Evolutionary conservation across 2,113 vertebrate species (phyloP).

Genomic region (Balaenoptera acutorostrata): DNA sequence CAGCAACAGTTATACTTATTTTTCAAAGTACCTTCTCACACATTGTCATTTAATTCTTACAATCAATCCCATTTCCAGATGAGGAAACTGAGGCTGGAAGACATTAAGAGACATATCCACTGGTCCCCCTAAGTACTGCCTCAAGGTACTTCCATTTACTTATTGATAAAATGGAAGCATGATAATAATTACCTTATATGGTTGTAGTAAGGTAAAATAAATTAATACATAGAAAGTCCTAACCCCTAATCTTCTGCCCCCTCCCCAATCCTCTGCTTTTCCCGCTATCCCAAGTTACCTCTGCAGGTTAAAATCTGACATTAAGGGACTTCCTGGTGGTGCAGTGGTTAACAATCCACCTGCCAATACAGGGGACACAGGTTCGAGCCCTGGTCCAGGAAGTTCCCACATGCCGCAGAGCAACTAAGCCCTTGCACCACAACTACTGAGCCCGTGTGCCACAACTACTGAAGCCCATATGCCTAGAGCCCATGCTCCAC

Average conservation of each 20-base stretch:
- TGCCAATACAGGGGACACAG: too few relatives aligned
- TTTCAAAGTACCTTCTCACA: background rate
- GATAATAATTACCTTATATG: background rate
- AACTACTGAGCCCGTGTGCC: too few relatives aligned
- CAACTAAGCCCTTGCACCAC: too few relatives aligned
- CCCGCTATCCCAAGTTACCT: background rate
- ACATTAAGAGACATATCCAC: background rate
- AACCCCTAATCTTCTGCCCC: background rate
- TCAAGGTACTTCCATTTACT: background rate
- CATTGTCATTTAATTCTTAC: background rate
- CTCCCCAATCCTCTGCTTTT: background rate
- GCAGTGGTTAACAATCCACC: too few relatives aligned
- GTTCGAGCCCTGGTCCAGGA: too few relatives aligned
- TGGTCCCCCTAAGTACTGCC: background rate
- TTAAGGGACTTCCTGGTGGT: background rate
- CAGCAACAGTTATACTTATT: background rate
- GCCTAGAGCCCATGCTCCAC: too few relatives aligned
- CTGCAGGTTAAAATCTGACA: background rate
- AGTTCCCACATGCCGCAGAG: too few relatives aligned
- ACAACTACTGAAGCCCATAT: too few relatives aligned
- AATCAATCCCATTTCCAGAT: background rate
- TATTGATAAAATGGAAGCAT: background rate
- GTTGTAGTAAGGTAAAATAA: background rate
- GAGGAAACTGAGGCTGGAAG: background rate
- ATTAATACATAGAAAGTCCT: background rate